Evolutionary conservation across 2,113 vertebrate species (phyloP).

Genomic region (Neogobius melanostomus): DNA sequence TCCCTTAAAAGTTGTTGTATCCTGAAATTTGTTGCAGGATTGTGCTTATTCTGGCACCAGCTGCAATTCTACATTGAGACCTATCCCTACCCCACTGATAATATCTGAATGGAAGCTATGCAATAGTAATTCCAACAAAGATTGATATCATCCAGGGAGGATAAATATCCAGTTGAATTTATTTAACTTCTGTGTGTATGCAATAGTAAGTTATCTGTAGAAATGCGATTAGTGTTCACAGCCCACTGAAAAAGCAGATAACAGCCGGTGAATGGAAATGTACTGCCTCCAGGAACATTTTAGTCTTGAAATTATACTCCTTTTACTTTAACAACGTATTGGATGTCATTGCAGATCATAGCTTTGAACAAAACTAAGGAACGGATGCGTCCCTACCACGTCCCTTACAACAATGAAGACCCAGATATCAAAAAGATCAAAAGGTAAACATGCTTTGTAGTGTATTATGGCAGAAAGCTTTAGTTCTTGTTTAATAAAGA

Average conservation of each 20-base stretch:
- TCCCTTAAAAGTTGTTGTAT: neutral
- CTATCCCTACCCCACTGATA: too few relatives aligned
- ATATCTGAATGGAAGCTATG: slow-evolving; percentile 37
- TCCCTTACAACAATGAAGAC: slow-evolving; percentile 90
- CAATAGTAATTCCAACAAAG: too few relatives aligned
- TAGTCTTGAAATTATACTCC: neutral
- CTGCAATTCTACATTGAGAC: slow-evolving; percentile 15
- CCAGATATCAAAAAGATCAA: slow-evolving; percentile 99
- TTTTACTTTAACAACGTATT: too few relatives aligned
- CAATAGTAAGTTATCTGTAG: slow-evolving; percentile 62
- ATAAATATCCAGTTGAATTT: too few relatives aligned
- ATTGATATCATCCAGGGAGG: too few relatives aligned
- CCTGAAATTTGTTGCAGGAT: neutral
- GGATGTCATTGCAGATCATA: slow-evolving; percentile 79
- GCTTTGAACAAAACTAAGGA: slow-evolving; percentile 99
- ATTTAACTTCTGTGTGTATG: neutral
- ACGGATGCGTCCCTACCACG: slow-evolving; percentile 93
- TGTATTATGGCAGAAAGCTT: neutral
- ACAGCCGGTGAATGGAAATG: slow-evolving; percentile 6
- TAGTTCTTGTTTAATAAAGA: neutral
- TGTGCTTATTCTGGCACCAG: slow-evolving; percentile 50
- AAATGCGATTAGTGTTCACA: slow-evolving; percentile 31
- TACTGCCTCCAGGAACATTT: neutral
- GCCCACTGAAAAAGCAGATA: slow-evolving; percentile 14
- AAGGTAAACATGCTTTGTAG: slow-evolving; percentile 80